Percentiles rank a stretch among this genome's conserved stretches.
Conservation (phyloP, 2,888 invertebrate species). For the Norana najaformis region DNA sequence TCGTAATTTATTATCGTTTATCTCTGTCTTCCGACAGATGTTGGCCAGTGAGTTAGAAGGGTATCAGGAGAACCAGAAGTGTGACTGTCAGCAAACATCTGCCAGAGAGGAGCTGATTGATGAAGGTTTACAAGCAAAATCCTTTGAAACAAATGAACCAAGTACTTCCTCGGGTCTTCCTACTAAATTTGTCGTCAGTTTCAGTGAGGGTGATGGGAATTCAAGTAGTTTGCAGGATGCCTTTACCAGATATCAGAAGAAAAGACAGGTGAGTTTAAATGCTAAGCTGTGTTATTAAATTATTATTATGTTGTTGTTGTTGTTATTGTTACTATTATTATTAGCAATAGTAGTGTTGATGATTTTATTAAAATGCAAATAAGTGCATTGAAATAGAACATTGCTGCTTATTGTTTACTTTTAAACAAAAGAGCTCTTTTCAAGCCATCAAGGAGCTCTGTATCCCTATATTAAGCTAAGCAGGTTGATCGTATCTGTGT, state of each 20-base stretch:
- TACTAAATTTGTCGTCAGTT: neutral
- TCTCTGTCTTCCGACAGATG: conserved; percentile 3
- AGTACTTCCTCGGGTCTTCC: neutral
- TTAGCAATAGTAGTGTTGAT: too few species aligned
- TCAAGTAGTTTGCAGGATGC: conserved; percentile 36
- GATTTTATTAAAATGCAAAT: neutral
- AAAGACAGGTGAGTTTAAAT: conserved; percentile 25
- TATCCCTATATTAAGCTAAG: neutral
- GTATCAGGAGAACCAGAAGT: too few species aligned
- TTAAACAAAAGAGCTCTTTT: neutral
- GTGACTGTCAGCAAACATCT: neutral
- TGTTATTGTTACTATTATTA: too few species aligned
- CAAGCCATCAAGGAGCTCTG: neutral
- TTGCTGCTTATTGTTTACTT: neutral
- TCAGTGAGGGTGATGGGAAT: conserved; percentile 22
- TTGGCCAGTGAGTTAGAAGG: neutral
- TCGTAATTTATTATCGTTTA: neutral
- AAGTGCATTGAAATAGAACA: neutral
- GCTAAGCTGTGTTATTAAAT: neutral
- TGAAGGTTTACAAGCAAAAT: neutral
- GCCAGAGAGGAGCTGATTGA: neutral
- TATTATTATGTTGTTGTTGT: too few species aligned
- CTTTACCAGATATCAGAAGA: conserved; percentile 38
- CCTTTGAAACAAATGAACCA: neutral
- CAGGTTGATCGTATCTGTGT: neutral